Evolutionary conservation across 2,888 invertebrate species (phyloP), one percentile per base, ranked within the genome.

Genomic region (Griposia aprilina): DNA sequence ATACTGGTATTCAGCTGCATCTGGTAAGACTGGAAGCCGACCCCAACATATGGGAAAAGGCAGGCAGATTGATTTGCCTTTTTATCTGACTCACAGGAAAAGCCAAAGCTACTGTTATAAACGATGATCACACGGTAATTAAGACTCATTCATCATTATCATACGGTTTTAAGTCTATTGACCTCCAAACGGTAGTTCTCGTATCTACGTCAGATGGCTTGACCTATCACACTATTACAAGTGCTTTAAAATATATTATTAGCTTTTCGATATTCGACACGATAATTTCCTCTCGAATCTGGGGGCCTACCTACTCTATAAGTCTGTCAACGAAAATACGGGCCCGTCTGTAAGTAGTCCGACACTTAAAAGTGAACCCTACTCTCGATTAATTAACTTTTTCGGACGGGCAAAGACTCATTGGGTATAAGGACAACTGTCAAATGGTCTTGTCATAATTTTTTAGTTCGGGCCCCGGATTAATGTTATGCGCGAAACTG

Each of bases 171-270:
- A 87, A 65, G 74, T 81, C 77, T 79, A 63, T 75, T 80, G 80
- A 81, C 67, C 69, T 45, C 52, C 20, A 76, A 81, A 80, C 86
- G 76, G 84, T 85, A 87, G 84, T 85, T 86, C 87, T 57, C 20
- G 30, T 62, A 20, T n/a, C 41, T 23, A 52, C 72, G 71, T 74
- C 76, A 82, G 69, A 65, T 84, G 77, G 80, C 87, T 77, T 71
- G 76, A 87, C 80, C 78, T 78, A 77, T 77, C 74, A 83, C 75
- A 81, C 50, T 83, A 77, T 78, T 76, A 80, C 74, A 77, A 82
- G 81, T 74, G 66, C 45, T 68, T 71, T 65, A 50, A 82, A 84
- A 87, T 85, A 80, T 87, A 87, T 86, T 79, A 82, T 81, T 74
- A 52, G 36, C 17, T 36, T 30, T 57, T 66, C 55, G 67, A 52